Evolutionary conservation across 1,140 invertebrate genomes (phyloP).

Genomic region (Homalodisca vitripennis): DNA sequence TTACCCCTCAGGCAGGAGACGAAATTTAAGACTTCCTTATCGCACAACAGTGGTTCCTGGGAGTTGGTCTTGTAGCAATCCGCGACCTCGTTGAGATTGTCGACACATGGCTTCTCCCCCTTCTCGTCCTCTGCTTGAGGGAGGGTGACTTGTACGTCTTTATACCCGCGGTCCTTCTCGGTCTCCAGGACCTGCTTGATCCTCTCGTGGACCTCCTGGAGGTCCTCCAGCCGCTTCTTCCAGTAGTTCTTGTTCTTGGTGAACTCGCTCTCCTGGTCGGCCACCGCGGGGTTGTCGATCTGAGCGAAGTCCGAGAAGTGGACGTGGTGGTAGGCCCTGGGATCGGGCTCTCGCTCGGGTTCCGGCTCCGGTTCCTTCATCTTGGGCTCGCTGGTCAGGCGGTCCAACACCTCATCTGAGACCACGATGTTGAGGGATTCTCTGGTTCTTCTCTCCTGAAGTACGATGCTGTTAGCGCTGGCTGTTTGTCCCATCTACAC

Average conservation of each 20-base stretch:
- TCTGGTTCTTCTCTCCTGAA: too few species aligned
- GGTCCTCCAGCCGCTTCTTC: background rate
- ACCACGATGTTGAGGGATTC: too few species aligned
- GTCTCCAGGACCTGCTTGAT: background rate
- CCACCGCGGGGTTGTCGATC: background rate
- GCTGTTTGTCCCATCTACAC: too few species aligned
- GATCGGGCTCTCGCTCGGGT: too few species aligned
- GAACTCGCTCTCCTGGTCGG: background rate
- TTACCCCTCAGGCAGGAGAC: background rate
- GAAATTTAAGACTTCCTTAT: background rate
- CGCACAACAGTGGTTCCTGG: constrained; percentile 5
- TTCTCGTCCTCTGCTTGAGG: background rate
- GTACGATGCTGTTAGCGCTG: too few species aligned
- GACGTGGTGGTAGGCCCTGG: too few species aligned
- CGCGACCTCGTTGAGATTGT: background rate
- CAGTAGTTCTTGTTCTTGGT: constrained; percentile 14
- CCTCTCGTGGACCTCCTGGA: background rate
- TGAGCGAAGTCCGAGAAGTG: too few species aligned
- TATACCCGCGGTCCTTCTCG: background rate
- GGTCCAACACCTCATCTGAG: too few species aligned
- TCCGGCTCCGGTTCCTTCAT: too few species aligned
- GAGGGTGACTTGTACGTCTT: constrained; percentile 1
- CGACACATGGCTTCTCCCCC: background rate
- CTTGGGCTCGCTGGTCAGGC: too few species aligned
- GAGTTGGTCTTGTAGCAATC: background rate